These are phyloP conservation scores for Psephotus haematonotus DNA, from an alignment of 2,113 vertebrate species.

Conservation along the genomic window DNA sequence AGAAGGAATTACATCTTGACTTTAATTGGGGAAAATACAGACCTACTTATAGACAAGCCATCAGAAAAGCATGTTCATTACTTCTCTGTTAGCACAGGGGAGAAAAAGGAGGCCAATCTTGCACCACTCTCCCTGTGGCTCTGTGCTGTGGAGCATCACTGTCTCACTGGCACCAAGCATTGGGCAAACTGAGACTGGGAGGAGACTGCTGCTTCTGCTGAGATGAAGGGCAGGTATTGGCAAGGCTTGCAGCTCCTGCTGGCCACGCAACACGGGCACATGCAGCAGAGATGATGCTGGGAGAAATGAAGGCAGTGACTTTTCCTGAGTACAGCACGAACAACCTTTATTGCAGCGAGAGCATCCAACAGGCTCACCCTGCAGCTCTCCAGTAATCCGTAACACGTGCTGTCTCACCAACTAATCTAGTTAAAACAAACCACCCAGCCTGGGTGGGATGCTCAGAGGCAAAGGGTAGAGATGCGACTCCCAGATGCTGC, in stretches of 20 bases:
- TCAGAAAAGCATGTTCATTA: rapidly evolving
- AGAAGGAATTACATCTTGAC: not conserved
- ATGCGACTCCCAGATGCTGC: not conserved
- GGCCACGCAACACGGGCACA: rapidly evolving
- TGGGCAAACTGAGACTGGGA: not conserved
- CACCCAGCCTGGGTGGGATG: not conserved
- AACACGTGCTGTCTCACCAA: rapidly evolving
- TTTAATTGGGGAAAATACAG: not conserved
- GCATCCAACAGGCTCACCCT: not conserved
- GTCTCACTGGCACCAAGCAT: not conserved
- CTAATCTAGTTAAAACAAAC: not conserved
- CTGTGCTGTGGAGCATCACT: not conserved
- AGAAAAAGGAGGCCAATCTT: not conserved
- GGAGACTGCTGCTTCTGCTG: not conserved
- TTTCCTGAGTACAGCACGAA: rapidly evolving
- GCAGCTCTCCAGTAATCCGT: rapidly evolving
- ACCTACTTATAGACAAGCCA: rapidly evolving
- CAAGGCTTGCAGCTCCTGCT: not conserved
- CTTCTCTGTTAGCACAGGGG: rapidly evolving
- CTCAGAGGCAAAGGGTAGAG: not conserved
- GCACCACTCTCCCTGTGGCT: not conserved
- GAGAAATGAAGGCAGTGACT: not conserved
- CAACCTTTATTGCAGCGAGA: rapidly evolving
- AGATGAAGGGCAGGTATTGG: rapidly evolving
- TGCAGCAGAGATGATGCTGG: not conserved